Conservation (phyloP, 2,797 vertebrate genomes). For the Coccyzus lansbergi region DNA sequence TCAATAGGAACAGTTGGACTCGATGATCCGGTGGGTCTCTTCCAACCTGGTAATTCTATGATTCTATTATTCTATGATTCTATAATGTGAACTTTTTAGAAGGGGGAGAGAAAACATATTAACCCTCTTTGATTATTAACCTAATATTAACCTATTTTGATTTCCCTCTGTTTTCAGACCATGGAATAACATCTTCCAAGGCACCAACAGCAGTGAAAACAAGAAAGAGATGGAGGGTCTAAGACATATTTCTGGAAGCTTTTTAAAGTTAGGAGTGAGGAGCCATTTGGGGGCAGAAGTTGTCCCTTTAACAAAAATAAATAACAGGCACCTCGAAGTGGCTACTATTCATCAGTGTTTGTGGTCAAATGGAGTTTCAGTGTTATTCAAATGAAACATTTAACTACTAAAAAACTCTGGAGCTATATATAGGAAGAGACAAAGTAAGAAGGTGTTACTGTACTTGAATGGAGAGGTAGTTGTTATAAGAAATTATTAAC, state of each 20-base stretch:
- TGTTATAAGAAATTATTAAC: background rate
- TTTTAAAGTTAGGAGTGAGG: background rate
- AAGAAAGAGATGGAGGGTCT: background rate
- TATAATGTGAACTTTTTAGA: background rate
- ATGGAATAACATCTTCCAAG: background rate
- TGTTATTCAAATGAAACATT: background rate
- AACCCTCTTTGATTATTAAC: accelerated
- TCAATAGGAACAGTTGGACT: no score
- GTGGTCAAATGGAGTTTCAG: background rate
- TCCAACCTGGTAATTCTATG: no score
- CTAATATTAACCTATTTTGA: no score
- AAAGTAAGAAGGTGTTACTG: background rate
- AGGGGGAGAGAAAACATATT: accelerated
- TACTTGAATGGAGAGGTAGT: background rate
- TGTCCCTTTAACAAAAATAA: background rate
- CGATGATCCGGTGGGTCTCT: no score
- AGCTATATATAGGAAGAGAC: background rate
- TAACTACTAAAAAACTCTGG: background rate
- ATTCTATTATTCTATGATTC: no score
- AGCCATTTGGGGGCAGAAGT: background rate
- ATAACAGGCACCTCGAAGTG: background rate
- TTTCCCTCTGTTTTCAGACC: background rate
- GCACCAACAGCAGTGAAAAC: background rate
- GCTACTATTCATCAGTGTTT: background rate
- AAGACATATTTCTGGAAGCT: background rate